These are phyloP conservation scores for Drosophila varians DNA, from an alignment of 1,140 invertebrate genomes.

Conservation along the genomic window DNA sequence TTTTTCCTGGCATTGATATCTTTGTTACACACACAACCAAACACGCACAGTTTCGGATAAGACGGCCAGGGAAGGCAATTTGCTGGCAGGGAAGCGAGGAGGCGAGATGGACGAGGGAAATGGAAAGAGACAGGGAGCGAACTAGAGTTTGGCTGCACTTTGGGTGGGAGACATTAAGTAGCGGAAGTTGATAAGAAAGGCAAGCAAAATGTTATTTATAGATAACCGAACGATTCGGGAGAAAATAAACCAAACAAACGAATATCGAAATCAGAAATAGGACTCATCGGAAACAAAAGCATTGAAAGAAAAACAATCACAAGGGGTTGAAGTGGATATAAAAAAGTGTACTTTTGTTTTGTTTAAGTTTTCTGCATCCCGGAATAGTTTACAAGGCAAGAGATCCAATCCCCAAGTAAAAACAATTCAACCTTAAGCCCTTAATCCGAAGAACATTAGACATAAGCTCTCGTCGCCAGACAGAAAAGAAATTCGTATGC, in stretches of 20 bases:
- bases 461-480: constrained; percentile 17
- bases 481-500: constrained; percentile 28
- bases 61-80: constrained; percentile 37
- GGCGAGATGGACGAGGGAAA: neutral
- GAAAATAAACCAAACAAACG: constrained; percentile 9
- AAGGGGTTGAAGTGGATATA: constrained; percentile 15
- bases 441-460: constrained; percentile 37
- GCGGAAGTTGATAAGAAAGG: constrained; percentile 51
- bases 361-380: constrained; percentile 3
- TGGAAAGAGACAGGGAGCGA: constrained; percentile 4
- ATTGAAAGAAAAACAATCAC: constrained; percentile 1
- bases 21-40: constrained; percentile 47
- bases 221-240: constrained; percentile 20
- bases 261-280: too few relatives aligned
- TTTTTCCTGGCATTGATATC: constrained; percentile 53
- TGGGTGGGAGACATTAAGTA: constrained; percentile 28
- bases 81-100: too few relatives aligned
- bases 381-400: constrained; percentile 3
- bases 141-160: neutral
- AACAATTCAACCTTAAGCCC: constrained; percentile 15
- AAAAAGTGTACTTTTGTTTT: neutral
- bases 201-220: constrained; percentile 46
- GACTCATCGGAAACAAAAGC: constrained; percentile 10
- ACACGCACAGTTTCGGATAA: constrained; percentile 32
- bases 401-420: too few relatives aligned